Conservation (phyloP, 2,888 invertebrate genomes). For the Hypena proboscidalis region DNA sequence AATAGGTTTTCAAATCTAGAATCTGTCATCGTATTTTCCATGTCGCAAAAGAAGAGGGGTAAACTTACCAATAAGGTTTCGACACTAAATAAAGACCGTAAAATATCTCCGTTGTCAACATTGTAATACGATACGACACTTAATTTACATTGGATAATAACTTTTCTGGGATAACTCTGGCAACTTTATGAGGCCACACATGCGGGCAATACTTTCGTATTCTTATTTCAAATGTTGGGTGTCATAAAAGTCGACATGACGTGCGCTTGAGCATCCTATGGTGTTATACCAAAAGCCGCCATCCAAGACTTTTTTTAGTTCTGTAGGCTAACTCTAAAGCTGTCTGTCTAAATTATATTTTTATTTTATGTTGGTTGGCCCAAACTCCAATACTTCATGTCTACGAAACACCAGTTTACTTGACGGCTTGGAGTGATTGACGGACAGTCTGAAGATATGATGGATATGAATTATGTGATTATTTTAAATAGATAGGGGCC, state of each 20-base stretch:
- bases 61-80: too few relatives aligned
- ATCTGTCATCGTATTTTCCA: too few relatives aligned
- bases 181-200: constrained; percentile 71
- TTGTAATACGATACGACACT: constrained; percentile 18
- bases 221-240: constrained; percentile 67
- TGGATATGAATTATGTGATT: too few relatives aligned
- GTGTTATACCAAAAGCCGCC: too few relatives aligned
- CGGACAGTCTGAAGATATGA: constrained; percentile 8
- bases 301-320: too few relatives aligned
- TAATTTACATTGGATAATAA: constrained; percentile 22
- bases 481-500: too few relatives aligned
- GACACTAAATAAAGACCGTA: not conserved
- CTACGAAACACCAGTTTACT: constrained; percentile 4
- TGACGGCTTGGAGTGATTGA: constrained; percentile 21
- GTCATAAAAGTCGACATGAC: constrained; percentile 75
- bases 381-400: constrained; percentile 12
- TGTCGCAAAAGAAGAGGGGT: too few relatives aligned
- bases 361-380: too few relatives aligned
- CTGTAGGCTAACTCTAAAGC: too few relatives aligned
- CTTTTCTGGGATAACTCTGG: constrained; percentile 37
- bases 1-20: too few relatives aligned
- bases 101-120: constrained; percentile 1
- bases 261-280: too few relatives aligned
- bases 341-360: too few relatives aligned
- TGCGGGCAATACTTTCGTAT: constrained; percentile 55